Conservation (phyloP, 2,888 invertebrate genomes). For the Xestia c-nigrum region DNA sequence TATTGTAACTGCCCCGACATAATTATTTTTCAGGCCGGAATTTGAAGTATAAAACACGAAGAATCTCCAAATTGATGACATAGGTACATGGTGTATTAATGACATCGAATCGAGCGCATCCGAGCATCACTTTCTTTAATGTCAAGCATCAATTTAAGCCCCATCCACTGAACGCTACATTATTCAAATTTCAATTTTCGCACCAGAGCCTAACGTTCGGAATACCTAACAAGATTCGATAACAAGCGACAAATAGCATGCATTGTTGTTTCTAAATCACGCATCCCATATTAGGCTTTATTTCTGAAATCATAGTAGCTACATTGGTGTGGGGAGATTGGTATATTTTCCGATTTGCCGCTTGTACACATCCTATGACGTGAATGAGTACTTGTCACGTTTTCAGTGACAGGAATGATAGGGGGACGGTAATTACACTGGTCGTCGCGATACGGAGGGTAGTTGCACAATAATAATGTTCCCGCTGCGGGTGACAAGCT, state of each 20-base stretch:
- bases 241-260: constrained; percentile 31
- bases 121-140: constrained; percentile 51
- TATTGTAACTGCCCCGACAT: not conserved
- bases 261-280: constrained; percentile 30
- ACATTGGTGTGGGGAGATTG: constrained; percentile 35
- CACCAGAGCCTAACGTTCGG: constrained; percentile 24
- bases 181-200: constrained; percentile 25
- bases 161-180: constrained; percentile 2
- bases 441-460: constrained; percentile 58
- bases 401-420: constrained; percentile 54
- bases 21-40: not conserved
- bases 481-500: constrained; percentile 66
- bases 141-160: constrained; percentile 42
- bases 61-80: constrained; percentile 13
- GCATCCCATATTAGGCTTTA: constrained; percentile 40
- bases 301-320: constrained; percentile 14
- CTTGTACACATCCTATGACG: constrained; percentile 38
- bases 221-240: constrained; percentile 15
- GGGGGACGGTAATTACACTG: constrained; percentile 59
- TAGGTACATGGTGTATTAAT: constrained; percentile 26
- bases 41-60: not conserved
- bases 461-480: constrained; percentile 59
- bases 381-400: constrained; percentile 54
- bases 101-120: constrained; percentile 43
- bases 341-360: constrained; percentile 29